Percentiles rank a stretch among this genome's conserved stretches.
Conservation (phyloP, 1,140 invertebrate genomes). For the Doryteuthis pealeii region DNA sequence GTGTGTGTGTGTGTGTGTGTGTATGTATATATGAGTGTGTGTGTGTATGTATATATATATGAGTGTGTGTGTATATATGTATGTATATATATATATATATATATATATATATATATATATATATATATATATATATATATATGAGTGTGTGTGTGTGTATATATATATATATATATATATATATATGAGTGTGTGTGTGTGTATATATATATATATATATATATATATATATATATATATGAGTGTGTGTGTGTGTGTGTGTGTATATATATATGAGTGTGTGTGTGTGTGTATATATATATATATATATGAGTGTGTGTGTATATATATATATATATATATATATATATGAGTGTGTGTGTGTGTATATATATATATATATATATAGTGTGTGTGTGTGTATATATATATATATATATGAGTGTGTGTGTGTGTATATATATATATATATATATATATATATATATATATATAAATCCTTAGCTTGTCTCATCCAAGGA, state of each 20-base stretch:
- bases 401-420: not conserved
- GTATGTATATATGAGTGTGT: not conserved
- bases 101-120: conserved; percentile 5
- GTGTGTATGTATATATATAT: conserved; percentile 6
- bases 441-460: not conserved
- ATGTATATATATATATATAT: conserved; percentile 10
- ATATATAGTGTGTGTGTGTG: not conserved
- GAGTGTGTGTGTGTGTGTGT: not conserved
- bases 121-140: conserved; percentile 11
- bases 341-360: not conserved
- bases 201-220: not conserved
- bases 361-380: not conserved
- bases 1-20: not conserved
- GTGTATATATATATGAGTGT: not conserved
- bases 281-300: not conserved
- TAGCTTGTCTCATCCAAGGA: too few species aligned
- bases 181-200: not conserved
- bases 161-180: conserved; percentile 9
- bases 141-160: not conserved
- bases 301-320: not conserved
- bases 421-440: not conserved
- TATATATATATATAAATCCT: not conserved
- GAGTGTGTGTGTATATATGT: not conserved
- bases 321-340: not conserved
- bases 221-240: not conserved